Conservation (phyloP, 2,888 invertebrate species). For the Cataglyphis rosenhaueri region DNA sequence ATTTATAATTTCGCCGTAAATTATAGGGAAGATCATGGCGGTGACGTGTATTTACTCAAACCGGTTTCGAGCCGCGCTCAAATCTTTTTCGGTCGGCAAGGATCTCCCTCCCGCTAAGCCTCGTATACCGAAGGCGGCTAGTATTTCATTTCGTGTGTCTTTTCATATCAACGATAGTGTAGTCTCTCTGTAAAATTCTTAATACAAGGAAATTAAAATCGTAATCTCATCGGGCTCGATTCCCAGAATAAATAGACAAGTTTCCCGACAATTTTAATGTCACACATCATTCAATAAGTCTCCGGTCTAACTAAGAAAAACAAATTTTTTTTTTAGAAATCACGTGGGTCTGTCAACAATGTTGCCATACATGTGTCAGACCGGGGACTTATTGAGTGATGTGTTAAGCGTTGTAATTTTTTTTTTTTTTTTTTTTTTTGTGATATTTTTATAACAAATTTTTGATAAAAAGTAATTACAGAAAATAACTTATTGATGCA, state of each 20-base stretch:
- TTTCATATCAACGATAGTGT: conserved; percentile 37
- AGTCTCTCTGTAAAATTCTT: conserved; percentile 39
- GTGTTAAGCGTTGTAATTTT: background rate
- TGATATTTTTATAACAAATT: background rate
- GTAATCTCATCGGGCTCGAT: background rate
- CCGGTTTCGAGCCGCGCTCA: conserved; percentile 62
- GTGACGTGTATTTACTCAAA: conserved; percentile 63
- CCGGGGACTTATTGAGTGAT: no score
- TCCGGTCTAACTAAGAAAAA: no score
- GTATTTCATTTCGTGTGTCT: conserved; percentile 35
- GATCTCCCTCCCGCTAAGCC: background rate
- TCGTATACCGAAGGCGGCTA: conserved; percentile 20
- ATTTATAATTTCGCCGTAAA: conserved; percentile 58
- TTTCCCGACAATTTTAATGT: conserved; percentile 2
- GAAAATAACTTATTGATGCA: background rate
- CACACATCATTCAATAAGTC: no score
- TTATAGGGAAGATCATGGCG: conserved; percentile 50
- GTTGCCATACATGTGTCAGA: no score
- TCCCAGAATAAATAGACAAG: background rate
- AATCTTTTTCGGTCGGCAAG: conserved; percentile 50
- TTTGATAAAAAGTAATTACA: background rate
- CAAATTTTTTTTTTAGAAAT: no score
- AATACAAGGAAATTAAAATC: conserved; percentile 35
- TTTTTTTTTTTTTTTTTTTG: background rate
- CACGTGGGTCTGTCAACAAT: no score